Conservation (phyloP, 1,140 invertebrate genomes). For the Drosophila truncata region DNA sequence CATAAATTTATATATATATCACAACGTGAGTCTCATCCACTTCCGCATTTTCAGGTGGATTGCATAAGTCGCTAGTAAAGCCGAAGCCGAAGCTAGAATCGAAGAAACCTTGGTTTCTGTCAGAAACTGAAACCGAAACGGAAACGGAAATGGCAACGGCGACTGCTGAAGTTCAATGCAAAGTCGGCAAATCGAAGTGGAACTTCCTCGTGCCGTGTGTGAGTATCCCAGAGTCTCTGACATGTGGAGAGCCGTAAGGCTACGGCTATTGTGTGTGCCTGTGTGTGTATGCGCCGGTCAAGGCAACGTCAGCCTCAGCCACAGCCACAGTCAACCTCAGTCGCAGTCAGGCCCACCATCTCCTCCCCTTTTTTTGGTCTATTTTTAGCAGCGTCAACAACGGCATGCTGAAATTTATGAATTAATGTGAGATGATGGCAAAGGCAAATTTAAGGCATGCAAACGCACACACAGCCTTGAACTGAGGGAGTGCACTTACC, state of each 20-base stretch:
- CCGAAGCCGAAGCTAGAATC: not conserved
- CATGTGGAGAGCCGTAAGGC: constrained; percentile 3
- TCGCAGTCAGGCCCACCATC: not conserved
- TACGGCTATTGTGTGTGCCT: constrained; percentile 4
- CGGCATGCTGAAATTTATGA: constrained; percentile 44
- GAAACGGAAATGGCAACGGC: constrained; percentile 14
- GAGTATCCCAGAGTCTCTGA: constrained; percentile 8
- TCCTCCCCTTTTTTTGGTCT: constrained; percentile 2
- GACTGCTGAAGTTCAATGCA: constrained; percentile 68
- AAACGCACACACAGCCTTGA: constrained; percentile 37
- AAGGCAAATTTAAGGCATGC: constrained; percentile 40
- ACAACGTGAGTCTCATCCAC: constrained; percentile 41
- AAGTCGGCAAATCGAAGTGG: constrained; percentile 59
- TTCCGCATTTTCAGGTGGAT: constrained; percentile 60
- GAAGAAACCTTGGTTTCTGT: constrained; percentile 6
- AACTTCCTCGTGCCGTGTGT: constrained; percentile 20
- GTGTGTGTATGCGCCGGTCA: constrained; percentile 63
- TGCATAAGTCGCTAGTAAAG: constrained; percentile 50
- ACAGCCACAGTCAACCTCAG: constrained; percentile 12
- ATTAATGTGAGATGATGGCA: constrained; percentile 39
- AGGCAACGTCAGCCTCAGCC: constrained; percentile 49
- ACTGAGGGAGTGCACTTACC: constrained; percentile 40
- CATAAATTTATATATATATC: not conserved
- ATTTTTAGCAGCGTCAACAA: constrained; percentile 52
- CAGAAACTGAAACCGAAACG: constrained; percentile 2